Base-by-base conservation (phyloP, 1,140 invertebrate genomes). In the Gonioctena quinquepunctata region DNA sequence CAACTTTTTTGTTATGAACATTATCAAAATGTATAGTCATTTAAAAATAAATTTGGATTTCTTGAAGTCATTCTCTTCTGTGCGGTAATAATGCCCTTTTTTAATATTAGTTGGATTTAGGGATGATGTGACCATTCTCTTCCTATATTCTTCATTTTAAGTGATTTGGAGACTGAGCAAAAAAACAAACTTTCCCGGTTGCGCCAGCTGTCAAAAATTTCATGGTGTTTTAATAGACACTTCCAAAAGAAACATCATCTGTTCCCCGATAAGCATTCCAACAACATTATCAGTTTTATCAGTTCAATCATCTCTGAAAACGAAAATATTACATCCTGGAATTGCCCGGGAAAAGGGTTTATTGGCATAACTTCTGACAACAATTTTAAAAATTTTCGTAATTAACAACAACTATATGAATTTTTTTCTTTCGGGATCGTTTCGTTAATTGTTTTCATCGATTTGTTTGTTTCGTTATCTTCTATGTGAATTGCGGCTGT, bases 351-450 rank as follows among this genome's bases (percentile, higher is more conserved):
- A n/a, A n/a, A n/a, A n/a, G n/a, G 59, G 59, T 61, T 61, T 27
- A 26, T 61, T 61, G 4, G 23, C 27, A 62, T 54, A 60, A 56
- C 54, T 18, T 69, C 21, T 49, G 60, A 69, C 42, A 54, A 56
- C 48, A 48, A 69, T 69, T 63, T 54, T 69, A 69, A 69, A 69
- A 69, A 59, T 69, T 69, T 54, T 69, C 49, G 57, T 63, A 69
- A 69, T 69, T 69, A 61, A 28, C 27, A 61, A 27, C 59, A 27
- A 26, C 18, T 54, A 18, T 21, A 54, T 54, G 52, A 54, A 8
- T 19, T 18, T 54, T 54, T 18, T 54, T 18, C 19, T 18, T 1
- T 54, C 52, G 52, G 18, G 18, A 54, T 54, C 52, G 52, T 54
- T 54, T 54, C 52, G n/a, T 19, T 54, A 54, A 54, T 54, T 54